These are phyloP conservation scores for Oryzias javanicus DNA, from an alignment of 2,113 vertebrate species.

Conservation along the genomic window DNA sequence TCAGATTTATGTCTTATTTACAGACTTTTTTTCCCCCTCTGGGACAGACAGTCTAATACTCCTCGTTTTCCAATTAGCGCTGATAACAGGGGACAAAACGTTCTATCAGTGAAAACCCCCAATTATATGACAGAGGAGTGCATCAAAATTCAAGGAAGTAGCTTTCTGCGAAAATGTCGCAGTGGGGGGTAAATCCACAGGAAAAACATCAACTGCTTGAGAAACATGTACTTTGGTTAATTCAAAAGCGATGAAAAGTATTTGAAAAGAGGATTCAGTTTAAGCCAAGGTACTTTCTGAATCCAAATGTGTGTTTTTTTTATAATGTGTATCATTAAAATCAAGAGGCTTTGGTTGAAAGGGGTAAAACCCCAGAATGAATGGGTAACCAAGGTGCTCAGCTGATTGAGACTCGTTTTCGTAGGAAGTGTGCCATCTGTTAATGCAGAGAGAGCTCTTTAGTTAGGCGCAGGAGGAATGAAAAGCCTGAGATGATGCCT, in stretches of 20 bases:
- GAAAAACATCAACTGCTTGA: slow-evolving; percentile 30
- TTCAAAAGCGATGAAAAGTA: slow-evolving; percentile 12
- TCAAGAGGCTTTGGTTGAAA: background rate
- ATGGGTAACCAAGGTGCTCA: slow-evolving; percentile 15
- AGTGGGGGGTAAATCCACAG: slow-evolving; percentile 51
- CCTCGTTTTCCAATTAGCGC: slow-evolving; percentile 67
- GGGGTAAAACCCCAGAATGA: slow-evolving; percentile 5
- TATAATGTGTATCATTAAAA: slow-evolving; percentile 3
- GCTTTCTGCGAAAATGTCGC: slow-evolving; percentile 29
- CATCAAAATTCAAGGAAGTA: slow-evolving; percentile 39
- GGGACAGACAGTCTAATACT: slow-evolving; percentile 29
- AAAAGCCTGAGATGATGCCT: slow-evolving; percentile 44
- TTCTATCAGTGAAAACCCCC: slow-evolving; percentile 53
- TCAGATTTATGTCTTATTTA: slow-evolving; percentile 49
- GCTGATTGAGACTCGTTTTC: slow-evolving; percentile 24
- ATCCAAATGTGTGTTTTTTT: slow-evolving; percentile 4
- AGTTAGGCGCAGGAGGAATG: slow-evolving; percentile 30
- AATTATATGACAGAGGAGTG: slow-evolving; percentile 62
- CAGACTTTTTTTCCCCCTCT: slow-evolving; percentile 37
- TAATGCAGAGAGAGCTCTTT: slow-evolving; percentile 34
- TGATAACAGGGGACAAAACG: slow-evolving; percentile 64
- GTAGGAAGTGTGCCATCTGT: slow-evolving; percentile 15
- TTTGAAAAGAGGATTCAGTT: slow-evolving; percentile 28
- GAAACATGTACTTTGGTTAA: slow-evolving; percentile 36
- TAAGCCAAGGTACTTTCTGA: slow-evolving; percentile 22